Evolutionary conservation across 2,797 vertebrate species (phyloP).

Genomic region (Prionace glauca): DNA sequence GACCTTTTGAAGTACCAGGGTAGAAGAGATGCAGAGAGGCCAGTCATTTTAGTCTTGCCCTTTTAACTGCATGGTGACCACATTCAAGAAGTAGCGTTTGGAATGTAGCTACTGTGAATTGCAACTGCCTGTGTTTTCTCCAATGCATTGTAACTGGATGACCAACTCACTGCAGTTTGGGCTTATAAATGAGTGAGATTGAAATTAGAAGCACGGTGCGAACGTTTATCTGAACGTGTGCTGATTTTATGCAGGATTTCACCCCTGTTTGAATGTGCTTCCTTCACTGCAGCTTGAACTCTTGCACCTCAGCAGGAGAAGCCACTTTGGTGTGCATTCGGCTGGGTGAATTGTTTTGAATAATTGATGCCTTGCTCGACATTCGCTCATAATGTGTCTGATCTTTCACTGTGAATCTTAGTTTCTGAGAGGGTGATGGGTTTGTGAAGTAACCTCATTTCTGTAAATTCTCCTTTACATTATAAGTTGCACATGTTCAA

Average conservation of each 20-base stretch:
- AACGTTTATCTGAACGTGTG: neutral
- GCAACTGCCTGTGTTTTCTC: neutral
- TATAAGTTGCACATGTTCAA: neutral
- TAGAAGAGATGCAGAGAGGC: neutral
- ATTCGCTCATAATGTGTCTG: neutral
- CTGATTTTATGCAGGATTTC: neutral
- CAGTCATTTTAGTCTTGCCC: constrained; percentile 13
- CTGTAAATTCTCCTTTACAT: neutral
- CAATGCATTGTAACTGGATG: neutral
- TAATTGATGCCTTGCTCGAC: neutral
- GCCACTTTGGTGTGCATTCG: neutral
- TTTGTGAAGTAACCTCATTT: neutral
- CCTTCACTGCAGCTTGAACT: neutral
- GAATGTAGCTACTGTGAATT: neutral
- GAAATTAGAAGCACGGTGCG: neutral
- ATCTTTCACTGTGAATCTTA: neutral
- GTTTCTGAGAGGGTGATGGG: neutral
- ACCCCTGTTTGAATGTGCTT: neutral
- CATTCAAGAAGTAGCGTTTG: neutral
- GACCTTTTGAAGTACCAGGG: neutral
- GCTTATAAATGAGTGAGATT: neutral
- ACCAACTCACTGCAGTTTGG: neutral
- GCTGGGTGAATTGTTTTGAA: neutral
- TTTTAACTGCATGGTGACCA: neutral
- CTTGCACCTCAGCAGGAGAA: neutral